Percentiles rank a stretch among this genome's conserved stretches.
Evolutionary conservation across 1,140 invertebrate species (phyloP).

Genomic region (Aphis gossypii): DNA sequence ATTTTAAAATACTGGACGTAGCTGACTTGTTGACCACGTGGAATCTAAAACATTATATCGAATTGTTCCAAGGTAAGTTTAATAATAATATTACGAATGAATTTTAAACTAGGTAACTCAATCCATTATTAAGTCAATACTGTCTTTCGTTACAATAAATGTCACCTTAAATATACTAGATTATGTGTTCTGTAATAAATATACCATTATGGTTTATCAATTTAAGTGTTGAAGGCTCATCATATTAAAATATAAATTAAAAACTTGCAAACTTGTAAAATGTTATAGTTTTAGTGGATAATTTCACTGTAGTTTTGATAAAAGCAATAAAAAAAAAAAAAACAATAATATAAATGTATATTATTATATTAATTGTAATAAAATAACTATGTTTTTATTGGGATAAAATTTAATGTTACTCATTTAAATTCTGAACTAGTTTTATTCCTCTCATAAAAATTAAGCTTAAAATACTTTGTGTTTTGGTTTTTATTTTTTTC

Average conservation of each 20-base stretch:
- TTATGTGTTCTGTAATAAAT: too few relatives aligned
- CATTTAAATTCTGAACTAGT: neutral
- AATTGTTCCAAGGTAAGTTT: too few relatives aligned
- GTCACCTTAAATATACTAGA: too few relatives aligned
- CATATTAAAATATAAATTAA: neutral
- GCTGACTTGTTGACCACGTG: too few relatives aligned
- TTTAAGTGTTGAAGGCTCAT: neutral
- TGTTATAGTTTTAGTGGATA: neutral
- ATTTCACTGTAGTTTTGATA: neutral
- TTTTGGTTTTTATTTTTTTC: neutral
- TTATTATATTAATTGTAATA: neutral
- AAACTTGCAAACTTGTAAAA: neutral
- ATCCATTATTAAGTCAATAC: too few relatives aligned
- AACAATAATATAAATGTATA: neutral
- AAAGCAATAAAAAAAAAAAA: neutral
- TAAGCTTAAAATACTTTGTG: neutral
- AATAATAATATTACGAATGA: too few relatives aligned
- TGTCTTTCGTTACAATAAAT: too few relatives aligned
- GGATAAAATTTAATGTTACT: neutral
- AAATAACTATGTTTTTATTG: neutral
- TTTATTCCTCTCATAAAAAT: neutral
- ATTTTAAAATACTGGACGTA: too few relatives aligned
- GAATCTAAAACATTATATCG: too few relatives aligned
- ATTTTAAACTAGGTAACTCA: too few relatives aligned
- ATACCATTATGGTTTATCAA: neutral